Conservation (phyloP, 1,140 invertebrate genomes). For the Temnothorax curvispinosus region DNA sequence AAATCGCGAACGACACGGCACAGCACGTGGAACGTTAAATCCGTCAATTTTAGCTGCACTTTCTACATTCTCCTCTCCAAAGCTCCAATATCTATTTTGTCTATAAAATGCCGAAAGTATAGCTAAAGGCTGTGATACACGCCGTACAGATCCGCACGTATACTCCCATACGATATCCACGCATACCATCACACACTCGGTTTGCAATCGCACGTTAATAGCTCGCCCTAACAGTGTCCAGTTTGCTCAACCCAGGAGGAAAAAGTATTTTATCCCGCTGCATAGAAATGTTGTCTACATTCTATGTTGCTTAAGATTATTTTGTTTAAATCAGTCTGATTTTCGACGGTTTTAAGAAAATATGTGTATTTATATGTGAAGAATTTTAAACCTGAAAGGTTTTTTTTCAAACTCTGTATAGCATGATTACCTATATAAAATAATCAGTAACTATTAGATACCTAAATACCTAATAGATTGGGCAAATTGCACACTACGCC, state of each 20-base stretch:
- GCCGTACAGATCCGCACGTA: not conserved
- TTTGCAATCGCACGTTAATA: conserved; percentile 20
- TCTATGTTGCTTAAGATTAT: not conserved
- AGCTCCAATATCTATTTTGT: not conserved
- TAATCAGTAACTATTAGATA: not conserved
- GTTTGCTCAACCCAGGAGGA: not conserved
- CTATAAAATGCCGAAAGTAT: conserved; percentile 13
- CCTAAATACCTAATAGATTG: not conserved
- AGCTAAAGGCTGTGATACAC: conserved; percentile 11
- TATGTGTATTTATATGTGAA: not conserved
- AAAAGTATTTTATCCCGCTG: not conserved
- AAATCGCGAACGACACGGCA: conserved; percentile 14
- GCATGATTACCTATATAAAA: not conserved
- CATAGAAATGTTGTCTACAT: not conserved
- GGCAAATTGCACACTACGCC: not conserved
- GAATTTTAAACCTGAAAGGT: not conserved
- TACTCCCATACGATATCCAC: not conserved
- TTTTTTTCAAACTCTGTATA: not conserved
- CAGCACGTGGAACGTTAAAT: not conserved
- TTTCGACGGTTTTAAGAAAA: not conserved
- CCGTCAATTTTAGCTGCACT: not conserved
- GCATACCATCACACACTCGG: not conserved
- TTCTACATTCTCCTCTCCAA: not conserved
- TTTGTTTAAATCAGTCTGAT: not conserved
- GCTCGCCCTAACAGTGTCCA: not conserved